phyloP scores from a whole-genome alignment of 2,113 vertebrate species.

The Halichoeres trimaculatus region DNA sequence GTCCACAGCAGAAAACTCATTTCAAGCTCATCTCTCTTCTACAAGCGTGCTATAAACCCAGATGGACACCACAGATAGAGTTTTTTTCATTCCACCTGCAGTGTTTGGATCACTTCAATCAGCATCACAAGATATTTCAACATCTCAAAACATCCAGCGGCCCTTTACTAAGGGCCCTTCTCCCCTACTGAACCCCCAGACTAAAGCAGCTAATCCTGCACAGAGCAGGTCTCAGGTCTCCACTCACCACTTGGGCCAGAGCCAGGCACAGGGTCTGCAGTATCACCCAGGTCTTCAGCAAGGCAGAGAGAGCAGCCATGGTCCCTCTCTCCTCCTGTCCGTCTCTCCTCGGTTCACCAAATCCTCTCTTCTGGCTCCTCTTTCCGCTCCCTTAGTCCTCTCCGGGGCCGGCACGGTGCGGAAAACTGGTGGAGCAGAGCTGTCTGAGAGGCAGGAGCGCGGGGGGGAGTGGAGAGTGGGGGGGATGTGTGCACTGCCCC shows the following conservation, averaged over 20 bases:
- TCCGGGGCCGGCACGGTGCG: conserved; percentile 70
- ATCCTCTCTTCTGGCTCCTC: conserved; percentile 68
- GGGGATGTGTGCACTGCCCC: conserved; percentile 52
- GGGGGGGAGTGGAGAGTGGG: conserved; percentile 1
- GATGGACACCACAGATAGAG: not conserved
- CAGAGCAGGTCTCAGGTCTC: conserved; percentile 40
- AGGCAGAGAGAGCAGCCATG: conserved; percentile 83
- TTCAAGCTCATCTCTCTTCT: conserved; percentile 12
- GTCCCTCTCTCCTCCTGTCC: conserved; percentile 68
- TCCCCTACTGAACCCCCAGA: conserved; percentile 14
- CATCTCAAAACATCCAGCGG: conserved; percentile 17
- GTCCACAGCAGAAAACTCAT: conserved; percentile 27
- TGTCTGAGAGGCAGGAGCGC: conserved; percentile 38
- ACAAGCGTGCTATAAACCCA: conserved; percentile 11
- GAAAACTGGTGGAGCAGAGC: conserved; percentile 64
- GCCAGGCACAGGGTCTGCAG: conserved; percentile 87
- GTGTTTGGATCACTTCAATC: conserved; percentile 14
- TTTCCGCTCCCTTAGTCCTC: conserved; percentile 70
- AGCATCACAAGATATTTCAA: conserved; percentile 9
- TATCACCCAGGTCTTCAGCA: conserved; percentile 82
- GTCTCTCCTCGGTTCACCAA: conserved; percentile 71
- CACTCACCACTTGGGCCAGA: conserved; percentile 95
- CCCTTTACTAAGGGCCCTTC: conserved; percentile 9
- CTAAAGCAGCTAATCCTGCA: conserved; percentile 22
- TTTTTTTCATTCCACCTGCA: not conserved